A percentile compares a stretch with the other conserved stretches of the same genome.
Evolutionary conservation across 1,140 invertebrate species (phyloP).

Genomic region (Plectrocnemia conspersa): DNA sequence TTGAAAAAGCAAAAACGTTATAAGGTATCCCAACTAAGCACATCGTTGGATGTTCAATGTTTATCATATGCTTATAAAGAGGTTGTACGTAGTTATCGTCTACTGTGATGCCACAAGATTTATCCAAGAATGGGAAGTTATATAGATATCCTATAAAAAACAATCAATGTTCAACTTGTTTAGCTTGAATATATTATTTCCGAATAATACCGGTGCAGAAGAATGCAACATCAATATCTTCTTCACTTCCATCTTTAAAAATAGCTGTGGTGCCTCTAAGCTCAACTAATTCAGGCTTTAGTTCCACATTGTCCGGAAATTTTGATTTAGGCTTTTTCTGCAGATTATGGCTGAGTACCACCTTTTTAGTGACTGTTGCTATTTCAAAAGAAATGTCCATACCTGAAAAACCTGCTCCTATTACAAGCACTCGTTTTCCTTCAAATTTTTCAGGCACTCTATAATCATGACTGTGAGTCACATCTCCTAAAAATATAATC

Average conservation of each 20-base stretch:
- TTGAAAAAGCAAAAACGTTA: slow-evolving; percentile 75
- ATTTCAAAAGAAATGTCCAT: slow-evolving; percentile 80
- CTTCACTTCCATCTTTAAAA: slow-evolving; percentile 58
- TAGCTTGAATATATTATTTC: not conserved
- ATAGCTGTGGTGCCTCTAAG: slow-evolving; percentile 51
- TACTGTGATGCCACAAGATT: slow-evolving; percentile 65
- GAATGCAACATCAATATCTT: slow-evolving; percentile 65
- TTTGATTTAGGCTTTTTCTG: slow-evolving; percentile 54
- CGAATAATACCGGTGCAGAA: slow-evolving; percentile 76
- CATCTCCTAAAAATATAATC: slow-evolving; percentile 42
- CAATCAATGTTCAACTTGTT: no score
- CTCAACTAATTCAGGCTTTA: slow-evolving; percentile 58
- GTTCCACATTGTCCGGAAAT: slow-evolving; percentile 60
- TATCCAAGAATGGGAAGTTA: slow-evolving; percentile 72
- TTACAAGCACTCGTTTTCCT: slow-evolving; percentile 64
- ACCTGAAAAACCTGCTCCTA: slow-evolving; percentile 88
- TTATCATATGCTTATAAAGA: slow-evolving; percentile 82
- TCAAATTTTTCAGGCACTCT: slow-evolving; percentile 64
- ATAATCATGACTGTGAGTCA: slow-evolving; percentile 84
- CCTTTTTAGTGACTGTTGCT: slow-evolving; percentile 58
- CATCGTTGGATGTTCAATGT: slow-evolving; percentile 70
- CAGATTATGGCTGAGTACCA: slow-evolving; percentile 64
- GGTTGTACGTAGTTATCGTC: slow-evolving; percentile 77
- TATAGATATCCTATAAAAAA: slow-evolving; percentile 69
- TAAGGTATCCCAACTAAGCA: slow-evolving; percentile 76